Base-by-base conservation (phyloP, 2,113 vertebrate genomes). In the Tenrec ecaudatus region DNA sequence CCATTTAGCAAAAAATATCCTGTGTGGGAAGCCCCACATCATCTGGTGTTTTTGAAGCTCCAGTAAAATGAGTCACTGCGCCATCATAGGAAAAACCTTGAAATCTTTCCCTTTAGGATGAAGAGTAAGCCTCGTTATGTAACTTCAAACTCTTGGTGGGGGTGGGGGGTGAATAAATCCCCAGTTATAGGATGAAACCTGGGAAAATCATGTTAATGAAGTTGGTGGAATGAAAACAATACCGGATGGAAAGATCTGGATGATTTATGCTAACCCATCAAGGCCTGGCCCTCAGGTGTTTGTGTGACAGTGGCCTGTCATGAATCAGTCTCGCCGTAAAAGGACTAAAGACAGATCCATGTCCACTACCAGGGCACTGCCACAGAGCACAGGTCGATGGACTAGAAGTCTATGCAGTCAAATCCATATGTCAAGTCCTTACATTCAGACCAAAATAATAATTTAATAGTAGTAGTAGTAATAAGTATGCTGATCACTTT, bases 1-100 rank as follows among this genome's bases (percentile, higher is more conserved):
- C 96, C 96, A 97, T 97, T 97, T 97, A 97, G 97, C 97, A 97
- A 97, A 97, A 97, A 97, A 97, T 97, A 97, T 86, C 96, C 96
- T 96, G 96, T 97, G 97, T 97, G 97, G 97, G 96, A 96, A 96
- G 97, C 96, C 96, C 95, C 97, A 96, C 97, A 95, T 96, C 97
- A 96, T 97, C 97, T 97, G 97, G 97, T 97, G 97, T 97, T 97
- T 97, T 97, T 97, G 96, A 97, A 96, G 96, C 95, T 97, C 96
- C 97, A 97, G 96, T 96, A 96, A 96, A 97, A 96, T 97, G 97
- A 97, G 96, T 97, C 97, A 97, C 95, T 95, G 94, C 89, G 58
- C 97, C 97, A 97, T 96, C 96, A 96, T 95, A 97, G 96, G 97
- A 97, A 97, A 97, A 97, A 97, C 97, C 97, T 97, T 97, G 96